These are phyloP conservation scores for Chromis chromis DNA, from an alignment of 2,797 vertebrate species.

Conservation along the genomic window DNA sequence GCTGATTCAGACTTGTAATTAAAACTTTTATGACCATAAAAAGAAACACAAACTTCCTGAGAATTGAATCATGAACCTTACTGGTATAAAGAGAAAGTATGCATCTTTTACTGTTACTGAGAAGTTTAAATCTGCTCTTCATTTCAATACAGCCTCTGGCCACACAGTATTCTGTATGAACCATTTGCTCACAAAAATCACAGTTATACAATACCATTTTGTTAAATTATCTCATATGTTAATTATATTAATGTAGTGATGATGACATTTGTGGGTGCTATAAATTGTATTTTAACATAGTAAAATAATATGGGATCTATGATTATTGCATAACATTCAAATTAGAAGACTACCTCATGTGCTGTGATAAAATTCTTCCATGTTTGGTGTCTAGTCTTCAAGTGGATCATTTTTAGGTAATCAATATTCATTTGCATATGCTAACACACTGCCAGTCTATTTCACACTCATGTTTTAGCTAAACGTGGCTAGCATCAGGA, in stretches of 20 bases:
- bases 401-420: conserved; percentile 70
- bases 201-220: conserved; percentile 74
- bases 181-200: conserved; percentile 61
- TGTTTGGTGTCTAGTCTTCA: conserved; percentile 80
- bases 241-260: conserved; percentile 71
- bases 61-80: conserved; percentile 93
- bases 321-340: conserved; percentile 80
- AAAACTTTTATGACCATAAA: conserved; percentile 76
- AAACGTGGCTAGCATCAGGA: conserved; percentile 76
- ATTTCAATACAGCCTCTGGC: conserved; percentile 58
- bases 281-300: conserved; percentile 53
- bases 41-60: conserved; percentile 90
- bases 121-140: conserved; percentile 63
- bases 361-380: conserved; percentile 70
- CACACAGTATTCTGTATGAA: conserved; percentile 63
- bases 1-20: conserved; percentile 78
- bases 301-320: conserved; percentile 74
- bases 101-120: conserved; percentile 72
- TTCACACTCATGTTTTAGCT: conserved; percentile 57
- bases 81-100: conserved; percentile 86
- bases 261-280: conserved; percentile 60
- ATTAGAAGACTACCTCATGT: conserved; percentile 73
- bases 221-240: conserved; percentile 73
- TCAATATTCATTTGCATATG: conserved; percentile 77
- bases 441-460: conserved; percentile 61